Evolutionary conservation across 2,888 invertebrate genomes (phyloP).

Genomic region (Icerya purchasi): DNA sequence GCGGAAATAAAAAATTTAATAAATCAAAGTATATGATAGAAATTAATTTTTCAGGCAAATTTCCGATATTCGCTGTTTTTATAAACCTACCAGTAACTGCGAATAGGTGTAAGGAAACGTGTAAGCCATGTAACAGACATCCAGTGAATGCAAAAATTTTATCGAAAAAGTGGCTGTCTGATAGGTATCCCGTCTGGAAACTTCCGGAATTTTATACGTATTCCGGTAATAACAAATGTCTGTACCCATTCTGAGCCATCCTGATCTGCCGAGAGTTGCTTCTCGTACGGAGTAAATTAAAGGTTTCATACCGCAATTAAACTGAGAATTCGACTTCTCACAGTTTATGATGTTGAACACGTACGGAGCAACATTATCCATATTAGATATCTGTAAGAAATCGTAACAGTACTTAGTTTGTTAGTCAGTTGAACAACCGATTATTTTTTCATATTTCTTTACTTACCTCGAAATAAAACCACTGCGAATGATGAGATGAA

Average conservation of each 20-base stretch:
- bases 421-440: too few species aligned
- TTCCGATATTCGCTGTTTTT: too few species aligned
- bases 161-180: constrained; percentile 59
- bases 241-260: constrained; percentile 50
- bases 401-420: too few species aligned
- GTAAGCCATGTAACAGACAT: constrained; percentile 67
- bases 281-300: constrained; percentile 63
- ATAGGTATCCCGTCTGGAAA: constrained; percentile 37
- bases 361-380: constrained; percentile 44
- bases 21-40: too few species aligned
- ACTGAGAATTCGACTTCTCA: constrained; percentile 67
- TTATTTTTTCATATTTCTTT: too few species aligned
- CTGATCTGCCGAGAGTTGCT: constrained; percentile 27
- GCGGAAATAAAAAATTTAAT: too few species aligned
- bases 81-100: constrained; percentile 39
- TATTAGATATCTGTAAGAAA: constrained; percentile 31
- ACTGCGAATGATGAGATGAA: constrained; percentile 54
- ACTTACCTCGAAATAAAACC: constrained; percentile 86
- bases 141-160: constrained; percentile 47
- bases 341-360: constrained; percentile 72
- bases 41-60: too few species aligned
- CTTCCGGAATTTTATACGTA: constrained; percentile 37
- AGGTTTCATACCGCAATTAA: constrained; percentile 75
- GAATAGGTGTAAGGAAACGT: constrained; percentile 73
- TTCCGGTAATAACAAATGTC: constrained; percentile 69